Percentiles rank a stretch among this genome's conserved stretches.
phyloP scores from a whole-genome alignment of 2,888 invertebrate genomes.

The Dryobotodes eremita region DNA sequence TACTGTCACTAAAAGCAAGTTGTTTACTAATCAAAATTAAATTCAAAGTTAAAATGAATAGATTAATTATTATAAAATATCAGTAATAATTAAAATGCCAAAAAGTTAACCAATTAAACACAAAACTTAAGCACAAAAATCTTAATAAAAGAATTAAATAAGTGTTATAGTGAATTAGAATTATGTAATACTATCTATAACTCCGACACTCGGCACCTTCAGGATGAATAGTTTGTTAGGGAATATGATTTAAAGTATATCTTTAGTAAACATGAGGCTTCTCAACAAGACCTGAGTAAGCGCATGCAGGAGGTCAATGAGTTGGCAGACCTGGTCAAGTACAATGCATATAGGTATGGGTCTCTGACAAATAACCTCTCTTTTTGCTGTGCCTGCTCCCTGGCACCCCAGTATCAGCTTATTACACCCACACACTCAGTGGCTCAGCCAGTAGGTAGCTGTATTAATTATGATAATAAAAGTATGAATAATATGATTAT shows the following conservation, averaged over 20 bases:
- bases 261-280: not conserved
- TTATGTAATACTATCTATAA: not conserved
- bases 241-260: not conserved
- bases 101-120: no score
- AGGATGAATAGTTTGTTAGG: not conserved
- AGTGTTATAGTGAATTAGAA: no score
- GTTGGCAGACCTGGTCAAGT: not conserved
- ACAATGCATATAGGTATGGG: not conserved
- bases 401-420: not conserved
- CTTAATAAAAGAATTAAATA: not conserved
- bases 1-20: not conserved
- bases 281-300: not conserved
- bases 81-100: no score
- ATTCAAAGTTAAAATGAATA: not conserved
- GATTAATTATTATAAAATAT: no score
- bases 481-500: not conserved
- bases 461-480: not conserved
- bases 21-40: not conserved
- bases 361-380: not conserved
- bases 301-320: not conserved
- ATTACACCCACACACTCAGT: not conserved
- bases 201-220: not conserved
- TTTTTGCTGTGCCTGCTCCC: not conserved
- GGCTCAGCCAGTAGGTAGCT: not conserved
- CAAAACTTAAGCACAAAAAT: no score